phyloP scores from a whole-genome alignment of 2,888 invertebrate genomes.

The Cerastis rubricosa region DNA sequence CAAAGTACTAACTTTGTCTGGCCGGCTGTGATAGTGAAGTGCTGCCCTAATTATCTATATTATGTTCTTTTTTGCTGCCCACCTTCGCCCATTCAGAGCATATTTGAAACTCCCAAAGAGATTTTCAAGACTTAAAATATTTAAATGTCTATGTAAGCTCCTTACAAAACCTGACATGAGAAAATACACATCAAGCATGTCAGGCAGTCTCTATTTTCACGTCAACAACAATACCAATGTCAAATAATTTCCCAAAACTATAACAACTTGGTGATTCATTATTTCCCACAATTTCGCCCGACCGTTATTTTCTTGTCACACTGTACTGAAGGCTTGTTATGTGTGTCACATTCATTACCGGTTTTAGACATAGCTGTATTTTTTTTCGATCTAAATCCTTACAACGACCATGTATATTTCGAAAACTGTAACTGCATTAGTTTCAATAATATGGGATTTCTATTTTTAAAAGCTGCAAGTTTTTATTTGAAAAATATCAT shows the following conservation, averaged over 20 bases:
- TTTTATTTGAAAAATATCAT: background rate
- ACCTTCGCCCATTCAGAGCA: background rate
- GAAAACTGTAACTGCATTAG: background rate
- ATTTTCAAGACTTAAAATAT: too few species aligned
- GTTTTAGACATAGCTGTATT: constrained; percentile 49
- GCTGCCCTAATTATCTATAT: background rate
- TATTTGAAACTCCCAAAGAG: background rate
- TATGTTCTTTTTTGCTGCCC: background rate
- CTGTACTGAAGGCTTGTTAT: constrained; percentile 37
- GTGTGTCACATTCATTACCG: constrained; percentile 54
- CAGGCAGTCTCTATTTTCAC: background rate
- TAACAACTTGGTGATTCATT: constrained; percentile 45
- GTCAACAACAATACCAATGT: constrained; percentile 16
- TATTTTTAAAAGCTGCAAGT: background rate
- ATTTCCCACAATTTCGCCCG: constrained; percentile 58
- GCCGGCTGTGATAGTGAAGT: background rate
- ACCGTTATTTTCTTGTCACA: constrained; percentile 63
- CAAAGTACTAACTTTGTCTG: background rate
- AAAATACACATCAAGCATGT: constrained; percentile 18
- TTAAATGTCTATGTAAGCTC: background rate
- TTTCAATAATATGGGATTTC: background rate
- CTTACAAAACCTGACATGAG: background rate
- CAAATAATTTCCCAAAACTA: constrained; percentile 36
- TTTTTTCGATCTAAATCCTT: constrained; percentile 40
- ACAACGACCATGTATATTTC: background rate